These are phyloP conservation scores for Megalops cyprinoides DNA, from an alignment of 2,797 vertebrate genomes.

Conservation along the genomic window DNA sequence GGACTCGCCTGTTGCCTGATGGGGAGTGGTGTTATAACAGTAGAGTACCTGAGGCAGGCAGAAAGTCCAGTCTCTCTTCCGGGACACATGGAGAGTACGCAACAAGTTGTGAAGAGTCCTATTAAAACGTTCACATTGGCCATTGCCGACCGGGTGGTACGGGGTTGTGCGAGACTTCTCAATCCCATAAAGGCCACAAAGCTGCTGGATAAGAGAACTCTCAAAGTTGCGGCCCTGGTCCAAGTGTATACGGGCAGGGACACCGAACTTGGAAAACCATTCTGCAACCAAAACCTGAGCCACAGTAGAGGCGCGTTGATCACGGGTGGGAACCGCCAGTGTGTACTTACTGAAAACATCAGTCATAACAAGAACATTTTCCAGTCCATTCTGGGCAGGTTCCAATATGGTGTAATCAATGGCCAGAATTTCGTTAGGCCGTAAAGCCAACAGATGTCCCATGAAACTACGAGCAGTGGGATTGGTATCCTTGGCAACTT, in stretches of 20 bases:
- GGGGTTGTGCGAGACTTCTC: conserved; percentile 1
- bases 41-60: neutral
- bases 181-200: conserved; percentile 10
- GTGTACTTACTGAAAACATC: neutral
- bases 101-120: neutral
- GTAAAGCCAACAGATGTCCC: too few relatives aligned
- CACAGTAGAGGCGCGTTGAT: neutral
- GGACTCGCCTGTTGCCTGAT: neutral
- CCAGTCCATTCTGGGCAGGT: too few relatives aligned
- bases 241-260: neutral
- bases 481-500: too few relatives aligned
- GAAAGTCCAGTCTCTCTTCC: neutral
- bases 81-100: neutral
- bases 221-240: neutral
- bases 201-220: neutral
- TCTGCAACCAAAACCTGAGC: neutral
- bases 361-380: neutral
- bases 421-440: too few relatives aligned
- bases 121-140: neutral
- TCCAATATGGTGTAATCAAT: too few relatives aligned
- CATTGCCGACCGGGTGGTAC: neutral
- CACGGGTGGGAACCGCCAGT: neutral
- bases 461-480: too few relatives aligned
- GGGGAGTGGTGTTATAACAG: neutral
- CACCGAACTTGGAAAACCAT: neutral